Evolutionary conservation across 2,888 invertebrate species (phyloP).

Genomic region (Eupsilia transversa): DNA sequence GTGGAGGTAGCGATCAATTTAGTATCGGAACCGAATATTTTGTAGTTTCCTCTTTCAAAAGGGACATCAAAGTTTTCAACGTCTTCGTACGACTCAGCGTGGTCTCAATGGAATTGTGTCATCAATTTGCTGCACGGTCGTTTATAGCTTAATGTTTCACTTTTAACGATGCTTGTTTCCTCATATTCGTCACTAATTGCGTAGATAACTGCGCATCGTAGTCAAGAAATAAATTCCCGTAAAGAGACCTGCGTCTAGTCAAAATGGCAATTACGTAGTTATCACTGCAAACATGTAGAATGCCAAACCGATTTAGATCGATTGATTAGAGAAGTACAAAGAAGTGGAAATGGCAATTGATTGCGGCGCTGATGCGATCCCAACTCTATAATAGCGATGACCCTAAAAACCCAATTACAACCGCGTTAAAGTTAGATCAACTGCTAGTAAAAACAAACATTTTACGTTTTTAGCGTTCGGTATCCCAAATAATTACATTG

Average conservation of each 20-base stretch:
- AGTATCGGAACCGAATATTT: conserved; percentile 44
- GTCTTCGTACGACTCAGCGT: conserved; percentile 11
- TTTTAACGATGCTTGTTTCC: conserved; percentile 37
- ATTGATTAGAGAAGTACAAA: conserved; percentile 33
- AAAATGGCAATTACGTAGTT: conserved; percentile 20
- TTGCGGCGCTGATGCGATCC: conserved; percentile 27
- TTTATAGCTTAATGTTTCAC: conserved; percentile 38
- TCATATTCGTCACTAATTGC: conserved; percentile 39
- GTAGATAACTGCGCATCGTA: conserved; percentile 26
- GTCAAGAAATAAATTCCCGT: conserved; percentile 25
- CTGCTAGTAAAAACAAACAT: conserved; percentile 33
- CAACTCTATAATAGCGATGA: conserved; percentile 33
- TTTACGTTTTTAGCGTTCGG: conserved; percentile 46
- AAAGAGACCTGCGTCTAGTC: conserved; percentile 2
- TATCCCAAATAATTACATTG: conserved; percentile 59
- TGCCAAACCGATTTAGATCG: too few species aligned
- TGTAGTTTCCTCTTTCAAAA: conserved; percentile 38
- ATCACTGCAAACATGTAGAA: conserved; percentile 20
- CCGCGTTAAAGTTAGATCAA: conserved; percentile 45
- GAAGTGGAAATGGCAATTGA: conserved; percentile 31
- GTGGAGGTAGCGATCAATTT: conserved; percentile 50
- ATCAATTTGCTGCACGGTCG: conserved; percentile 34
- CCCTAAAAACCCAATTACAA: conserved; percentile 52
- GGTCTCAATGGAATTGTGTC: conserved; percentile 32
- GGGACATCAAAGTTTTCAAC: conserved; percentile 11